These are phyloP conservation scores for Cydia fagiglandana DNA, from an alignment of 1,140 invertebrate species.

Conservation along the genomic window DNA sequence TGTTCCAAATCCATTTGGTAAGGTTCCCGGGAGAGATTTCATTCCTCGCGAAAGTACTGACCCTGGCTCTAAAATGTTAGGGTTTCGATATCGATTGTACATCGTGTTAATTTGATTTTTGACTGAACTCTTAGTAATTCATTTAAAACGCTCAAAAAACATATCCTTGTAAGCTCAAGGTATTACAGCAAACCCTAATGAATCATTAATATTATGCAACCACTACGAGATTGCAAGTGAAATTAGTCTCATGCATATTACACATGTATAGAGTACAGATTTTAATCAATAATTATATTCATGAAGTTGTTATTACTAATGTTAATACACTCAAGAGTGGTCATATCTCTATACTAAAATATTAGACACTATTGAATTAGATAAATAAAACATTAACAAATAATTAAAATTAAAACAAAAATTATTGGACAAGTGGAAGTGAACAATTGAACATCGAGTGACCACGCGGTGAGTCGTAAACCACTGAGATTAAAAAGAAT, in stretches of 20 bases:
- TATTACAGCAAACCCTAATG: neutral
- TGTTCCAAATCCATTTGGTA: constrained; percentile 13
- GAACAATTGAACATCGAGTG: no score
- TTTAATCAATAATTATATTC: neutral
- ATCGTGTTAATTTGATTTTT: no score
- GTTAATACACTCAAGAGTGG: neutral
- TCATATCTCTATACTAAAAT: no score
- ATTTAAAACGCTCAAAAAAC: neutral
- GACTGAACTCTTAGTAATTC: no score
- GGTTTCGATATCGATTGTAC: neutral
- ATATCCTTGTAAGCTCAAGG: neutral
- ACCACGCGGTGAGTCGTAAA: no score
- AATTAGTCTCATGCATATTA: constrained; percentile 25
- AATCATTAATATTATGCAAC: constrained; percentile 29
- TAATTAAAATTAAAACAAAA: no score
- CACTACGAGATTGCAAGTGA: constrained; percentile 26
- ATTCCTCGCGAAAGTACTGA: neutral
- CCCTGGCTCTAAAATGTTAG: neutral
- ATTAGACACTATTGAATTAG: no score
- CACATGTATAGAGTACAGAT: neutral
- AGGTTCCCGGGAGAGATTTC: neutral
- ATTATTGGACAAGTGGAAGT: no score
- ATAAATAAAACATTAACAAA: no score
- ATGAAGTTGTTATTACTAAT: neutral
- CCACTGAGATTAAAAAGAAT: no score